Evolutionary conservation across 2,797 vertebrate genomes (phyloP).

Genomic region (Monodelphis domestica): DNA sequence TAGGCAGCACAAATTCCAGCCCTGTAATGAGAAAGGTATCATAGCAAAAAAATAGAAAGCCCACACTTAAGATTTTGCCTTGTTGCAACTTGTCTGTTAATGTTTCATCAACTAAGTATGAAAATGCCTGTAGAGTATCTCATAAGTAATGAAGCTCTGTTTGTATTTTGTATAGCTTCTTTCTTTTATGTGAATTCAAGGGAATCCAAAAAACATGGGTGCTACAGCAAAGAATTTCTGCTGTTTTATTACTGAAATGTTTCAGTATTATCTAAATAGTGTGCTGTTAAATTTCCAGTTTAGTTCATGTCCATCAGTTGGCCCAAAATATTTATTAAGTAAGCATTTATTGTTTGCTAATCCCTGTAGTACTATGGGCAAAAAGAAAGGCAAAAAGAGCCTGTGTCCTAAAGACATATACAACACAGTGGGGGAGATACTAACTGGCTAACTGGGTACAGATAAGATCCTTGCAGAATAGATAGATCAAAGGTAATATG

Average conservation of each 20-base stretch:
- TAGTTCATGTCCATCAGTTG: background rate
- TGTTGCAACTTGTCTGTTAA: background rate
- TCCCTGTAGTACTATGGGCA: background rate
- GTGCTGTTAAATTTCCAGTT: background rate
- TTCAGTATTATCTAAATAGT: background rate
- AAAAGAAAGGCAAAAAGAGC: background rate
- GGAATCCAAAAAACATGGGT: background rate
- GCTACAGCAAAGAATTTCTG: background rate
- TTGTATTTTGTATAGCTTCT: background rate
- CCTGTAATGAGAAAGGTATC: background rate
- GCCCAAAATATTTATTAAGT: background rate
- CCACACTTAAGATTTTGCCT: background rate
- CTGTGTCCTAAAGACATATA: background rate
- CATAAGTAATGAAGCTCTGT: background rate
- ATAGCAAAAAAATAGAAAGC: background rate
- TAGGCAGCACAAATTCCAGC: background rate
- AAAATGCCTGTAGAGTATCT: slow-evolving; percentile 8
- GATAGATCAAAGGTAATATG: background rate
- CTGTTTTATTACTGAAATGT: background rate
- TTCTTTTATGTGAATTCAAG: background rate
- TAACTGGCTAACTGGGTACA: background rate
- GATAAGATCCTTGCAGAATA: background rate
- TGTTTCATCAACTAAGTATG: background rate
- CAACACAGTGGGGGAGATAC: background rate
- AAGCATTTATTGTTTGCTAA: background rate